Base-by-base conservation (phyloP, 2,113 vertebrate genomes). In the Accipiter virgatus region DNA sequence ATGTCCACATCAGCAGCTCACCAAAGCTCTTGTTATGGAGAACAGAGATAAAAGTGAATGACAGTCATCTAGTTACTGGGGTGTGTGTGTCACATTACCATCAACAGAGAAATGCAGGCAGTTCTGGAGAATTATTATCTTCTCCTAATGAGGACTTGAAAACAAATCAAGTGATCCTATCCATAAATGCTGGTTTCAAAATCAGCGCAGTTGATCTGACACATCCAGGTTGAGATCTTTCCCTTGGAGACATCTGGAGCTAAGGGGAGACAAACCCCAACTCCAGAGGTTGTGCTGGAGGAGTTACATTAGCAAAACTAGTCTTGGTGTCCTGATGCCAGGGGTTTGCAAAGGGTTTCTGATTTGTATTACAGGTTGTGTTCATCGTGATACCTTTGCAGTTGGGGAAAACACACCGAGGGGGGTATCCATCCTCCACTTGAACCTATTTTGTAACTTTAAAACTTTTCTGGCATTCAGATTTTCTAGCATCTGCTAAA, bases 1-100 rank as follows among this genome's bases (percentile, higher is more conserved):
- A 3, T 48, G 48, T 59, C 55, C 70, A 40, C 32, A 20, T 3
- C 17, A 26, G 63, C 63, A 38, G 63, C 18, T 48, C 61, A 32
- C 21, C 62, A 77, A n/a, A 77, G 25, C 15, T 45, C 61, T 20
- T 1, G 16, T 18, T 23, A 0, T 4, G 50, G 45, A 31, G 43
- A 19, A 23, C 3, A 9, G 47, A 38, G 25, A 9, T 14, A 11
- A 56, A 66, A 70, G 61, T 4, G 40, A 43, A 50, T 1, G n/a
- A 11, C 4, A 1, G 19, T 15, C 34, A 9, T 19, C 48, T 3
- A 0, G 32, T 1, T 5, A 7, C 20, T 16, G 26, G 11, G 7
- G 7, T 2, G 21, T 7, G 34, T 29, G 47, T 3, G 5, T 50
- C 50, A 2, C 7, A 6, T 87, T 55, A 16, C 73, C 79, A 4